Percentiles rank a stretch among this genome's conserved stretches.
Conservation (phyloP, 2,888 invertebrate species). For the Globia sparganii region DNA sequence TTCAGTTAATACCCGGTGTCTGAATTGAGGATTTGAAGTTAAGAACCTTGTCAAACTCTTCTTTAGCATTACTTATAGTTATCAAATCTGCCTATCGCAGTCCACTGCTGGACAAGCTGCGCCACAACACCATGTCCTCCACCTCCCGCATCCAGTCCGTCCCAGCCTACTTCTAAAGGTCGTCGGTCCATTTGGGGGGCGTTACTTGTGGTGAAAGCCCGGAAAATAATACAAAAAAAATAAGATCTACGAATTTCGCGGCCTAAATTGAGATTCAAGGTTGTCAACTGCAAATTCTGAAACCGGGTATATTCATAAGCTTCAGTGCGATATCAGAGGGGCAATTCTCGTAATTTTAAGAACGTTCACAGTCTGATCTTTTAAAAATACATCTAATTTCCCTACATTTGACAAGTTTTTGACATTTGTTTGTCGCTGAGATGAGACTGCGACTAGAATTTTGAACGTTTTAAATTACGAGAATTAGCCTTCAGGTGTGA, state of each 20-base stretch:
- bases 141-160: too few species aligned
- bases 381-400: too few species aligned
- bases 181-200: background rate
- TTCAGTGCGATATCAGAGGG: background rate
- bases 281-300: background rate
- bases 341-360: too few species aligned
- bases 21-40: background rate
- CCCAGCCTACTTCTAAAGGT: background rate
- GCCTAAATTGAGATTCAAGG: background rate
- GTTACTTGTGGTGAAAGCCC: background rate
- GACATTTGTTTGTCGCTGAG: too few species aligned
- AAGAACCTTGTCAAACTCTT: background rate
- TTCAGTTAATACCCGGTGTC: background rate
- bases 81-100: too few species aligned
- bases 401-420: too few species aligned
- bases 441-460: too few species aligned
- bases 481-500: too few species aligned
- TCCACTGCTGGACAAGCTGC: too few species aligned
- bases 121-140: too few species aligned
- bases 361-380: too few species aligned
- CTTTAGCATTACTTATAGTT: background rate
- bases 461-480: too few species aligned
- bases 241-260: background rate
- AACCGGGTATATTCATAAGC: background rate
- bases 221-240: background rate